Base-by-base conservation (phyloP, 2,797 vertebrate species). In the Scomberomorus guttatus region DNA sequence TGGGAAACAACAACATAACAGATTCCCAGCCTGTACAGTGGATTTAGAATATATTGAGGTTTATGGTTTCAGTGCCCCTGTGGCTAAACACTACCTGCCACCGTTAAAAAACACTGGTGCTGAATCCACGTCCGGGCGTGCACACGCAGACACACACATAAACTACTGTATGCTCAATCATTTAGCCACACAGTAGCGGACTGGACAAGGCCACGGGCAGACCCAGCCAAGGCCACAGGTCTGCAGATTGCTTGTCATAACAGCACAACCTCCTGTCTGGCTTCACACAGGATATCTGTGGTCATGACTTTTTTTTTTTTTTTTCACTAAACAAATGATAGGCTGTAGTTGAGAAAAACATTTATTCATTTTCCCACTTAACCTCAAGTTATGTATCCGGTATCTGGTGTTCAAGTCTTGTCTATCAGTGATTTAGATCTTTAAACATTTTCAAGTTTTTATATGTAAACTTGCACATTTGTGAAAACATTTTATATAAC, bases 171-270 rank as follows among this genome's bases (percentile, higher is more conserved):
- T 37, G 71, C 44, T 27, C 42, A 71, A 24, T 82, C 61, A 24
- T 81, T 75, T 69, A 54, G 32, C 70, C 79, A 70, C 77, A 84
- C 37, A 69, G 77, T 51, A 58, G 79, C 63, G 37, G 18, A 84
- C 69, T 48, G 86, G 87, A 91, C 88, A 87, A 91, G 91, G 90
- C 81, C 83, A 77, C 42, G 71, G 86, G 51, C 77, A 59, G 83
- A 75, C 60, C 5, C 37, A 46, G 60, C 60, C 84, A 51, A 85
- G 84, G 88, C 84, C 88, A 79, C 80, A 59, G 82, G 84, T 84
- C 82, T 72, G 62, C 75, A 82, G 63, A 82, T 65, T 51, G 52
- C 78, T 77, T 89, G 79, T 90, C 87, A 87, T 80, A 90, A 89
- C 88, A 90, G 65, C 72, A 64, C 44, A 71, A 72, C 60, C 72